Percentiles rank a stretch among this genome's conserved stretches.
These are phyloP conservation scores for Liopterus haemorrhoidalis DNA, from an alignment of 2,888 invertebrate species.

Conservation along the genomic window DNA sequence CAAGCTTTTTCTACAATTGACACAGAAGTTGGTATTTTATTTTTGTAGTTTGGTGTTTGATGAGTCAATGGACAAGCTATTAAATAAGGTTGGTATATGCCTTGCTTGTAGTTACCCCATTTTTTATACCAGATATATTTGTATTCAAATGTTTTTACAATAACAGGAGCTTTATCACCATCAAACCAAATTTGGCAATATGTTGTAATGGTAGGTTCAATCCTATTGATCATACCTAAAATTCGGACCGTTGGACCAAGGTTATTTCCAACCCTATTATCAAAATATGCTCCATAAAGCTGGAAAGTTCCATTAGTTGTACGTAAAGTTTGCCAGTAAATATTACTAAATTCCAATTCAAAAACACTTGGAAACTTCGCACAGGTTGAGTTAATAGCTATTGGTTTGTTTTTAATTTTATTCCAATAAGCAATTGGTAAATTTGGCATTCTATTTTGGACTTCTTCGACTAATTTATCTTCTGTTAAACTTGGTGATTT, in stretches of 20 bases:
- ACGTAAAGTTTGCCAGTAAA: slow-evolving; percentile 85
- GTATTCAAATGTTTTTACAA: slow-evolving; percentile 79
- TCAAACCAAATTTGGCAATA: slow-evolving; percentile 89
- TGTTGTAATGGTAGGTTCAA: slow-evolving; percentile 74
- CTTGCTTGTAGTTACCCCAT: slow-evolving; percentile 91
- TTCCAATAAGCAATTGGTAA: slow-evolving; percentile 83
- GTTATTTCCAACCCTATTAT: slow-evolving; percentile 68
- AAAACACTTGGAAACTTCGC: slow-evolving; percentile 83
- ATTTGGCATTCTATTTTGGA: slow-evolving; percentile 74
- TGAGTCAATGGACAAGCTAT: slow-evolving; percentile 82
- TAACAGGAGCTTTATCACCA: slow-evolving; percentile 71
- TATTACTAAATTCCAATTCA: slow-evolving; percentile 87
- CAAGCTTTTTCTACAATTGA: slow-evolving; percentile 80
- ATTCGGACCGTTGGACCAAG: slow-evolving; percentile 80
- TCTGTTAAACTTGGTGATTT: slow-evolving; percentile 59
- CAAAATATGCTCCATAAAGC: slow-evolving; percentile 84
- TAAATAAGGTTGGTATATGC: slow-evolving; percentile 85
- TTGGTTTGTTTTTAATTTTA: slow-evolving; percentile 70
- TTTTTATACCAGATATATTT: slow-evolving; percentile 92
- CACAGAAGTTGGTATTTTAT: slow-evolving; percentile 72
- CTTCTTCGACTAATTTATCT: slow-evolving; percentile 69
- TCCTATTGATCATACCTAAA: slow-evolving; percentile 79
- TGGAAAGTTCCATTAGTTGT: slow-evolving; percentile 85
- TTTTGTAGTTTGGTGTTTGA: slow-evolving; percentile 58
- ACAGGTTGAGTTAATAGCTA: slow-evolving; percentile 65